Base-by-base conservation (phyloP, 2,797 vertebrate genomes). In the Coendou prehensilis region DNA sequence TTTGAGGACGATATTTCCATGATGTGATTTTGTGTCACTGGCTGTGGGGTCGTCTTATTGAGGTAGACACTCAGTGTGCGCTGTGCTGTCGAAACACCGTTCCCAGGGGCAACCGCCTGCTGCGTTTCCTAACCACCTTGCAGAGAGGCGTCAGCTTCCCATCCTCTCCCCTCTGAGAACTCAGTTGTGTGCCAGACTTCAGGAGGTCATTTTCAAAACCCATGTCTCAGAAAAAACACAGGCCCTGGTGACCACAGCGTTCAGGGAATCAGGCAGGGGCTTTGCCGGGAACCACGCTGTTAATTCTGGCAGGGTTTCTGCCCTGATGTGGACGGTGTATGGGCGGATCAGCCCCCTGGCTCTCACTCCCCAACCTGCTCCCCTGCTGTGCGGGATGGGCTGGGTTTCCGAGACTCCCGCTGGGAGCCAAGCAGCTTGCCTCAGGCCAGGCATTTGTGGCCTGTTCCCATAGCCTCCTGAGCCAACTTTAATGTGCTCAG, bases 241-340 rank as follows among this genome's bases (percentile, higher is more conserved):
- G 69, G 83, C 63, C 64, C 86, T 57, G 96, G 95, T 94, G 97
- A 96, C 87, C 95, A 83, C 93, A 94, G 56, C 23, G 52, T 22
- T 37, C 84, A 63, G 76, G 87, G 89, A 89, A 91, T 45, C 83
- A 13, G 85, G 89, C 64, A n/a, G 54, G 45, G 63, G 61, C 56
- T 92, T 64, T 92, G 96, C 96, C 95, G 95, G 89, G 82, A 95
- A 87, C 84, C 89, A 47, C 11, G 6, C 78, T 98, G 97, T 97
- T 96, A 96, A 94, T 96, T 23, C 97, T 98, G 96, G 97, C 97
- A 90, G 61, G 0, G 30, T 93, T 94, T 87, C 96, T 41, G 82
- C 78, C 91, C 97, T 69, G 54, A 50, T 59, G 94, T 64, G 96
- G 95, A 90, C 56, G 22, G 85, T 73, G 50, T 69, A 41, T 0